Percentiles rank a stretch among this genome's conserved stretches.
These are phyloP conservation scores for Campylomormyrus numenius DNA, from an alignment of 2,113 vertebrate genomes.

Conservation along the genomic window DNA sequence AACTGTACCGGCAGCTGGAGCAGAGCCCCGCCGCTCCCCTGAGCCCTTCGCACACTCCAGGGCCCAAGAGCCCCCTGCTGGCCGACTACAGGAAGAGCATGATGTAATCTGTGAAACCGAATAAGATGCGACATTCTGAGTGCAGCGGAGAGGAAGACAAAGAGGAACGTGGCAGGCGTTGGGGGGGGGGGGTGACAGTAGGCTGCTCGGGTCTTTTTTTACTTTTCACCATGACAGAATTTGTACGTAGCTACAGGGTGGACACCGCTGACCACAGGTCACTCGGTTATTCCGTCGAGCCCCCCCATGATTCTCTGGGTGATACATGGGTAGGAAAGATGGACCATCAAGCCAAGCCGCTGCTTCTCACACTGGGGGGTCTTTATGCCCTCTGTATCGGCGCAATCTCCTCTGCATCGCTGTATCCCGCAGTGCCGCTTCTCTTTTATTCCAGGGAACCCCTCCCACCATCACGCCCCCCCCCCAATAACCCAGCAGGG, in stretches of 20 bases:
- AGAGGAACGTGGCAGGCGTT: background rate
- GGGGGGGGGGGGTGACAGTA: background rate
- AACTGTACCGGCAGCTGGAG: constrained; percentile 30
- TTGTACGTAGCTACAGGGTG: background rate
- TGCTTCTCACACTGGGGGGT: background rate
- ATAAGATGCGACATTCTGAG: background rate
- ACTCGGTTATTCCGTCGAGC: background rate
- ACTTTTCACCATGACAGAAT: background rate
- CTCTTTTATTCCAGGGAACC: background rate
- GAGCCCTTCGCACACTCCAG: background rate
- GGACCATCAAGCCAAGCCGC: background rate
- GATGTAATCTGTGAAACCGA: background rate
- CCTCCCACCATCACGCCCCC: background rate
- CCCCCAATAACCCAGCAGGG: background rate
- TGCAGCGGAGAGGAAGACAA: background rate
- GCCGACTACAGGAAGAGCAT: background rate
- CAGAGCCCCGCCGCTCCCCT: background rate
- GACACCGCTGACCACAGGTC: background rate
- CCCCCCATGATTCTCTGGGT: background rate
- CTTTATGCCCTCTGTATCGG: background rate
- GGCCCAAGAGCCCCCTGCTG: background rate
- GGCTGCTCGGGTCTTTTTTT: background rate
- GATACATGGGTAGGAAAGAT: background rate
- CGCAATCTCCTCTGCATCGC: background rate
- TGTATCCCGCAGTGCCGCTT: background rate